A percentile compares a stretch with the other conserved stretches of the same genome.
phyloP scores from a whole-genome alignment of 1,140 invertebrate species.

The Drosophila albomicans region DNA sequence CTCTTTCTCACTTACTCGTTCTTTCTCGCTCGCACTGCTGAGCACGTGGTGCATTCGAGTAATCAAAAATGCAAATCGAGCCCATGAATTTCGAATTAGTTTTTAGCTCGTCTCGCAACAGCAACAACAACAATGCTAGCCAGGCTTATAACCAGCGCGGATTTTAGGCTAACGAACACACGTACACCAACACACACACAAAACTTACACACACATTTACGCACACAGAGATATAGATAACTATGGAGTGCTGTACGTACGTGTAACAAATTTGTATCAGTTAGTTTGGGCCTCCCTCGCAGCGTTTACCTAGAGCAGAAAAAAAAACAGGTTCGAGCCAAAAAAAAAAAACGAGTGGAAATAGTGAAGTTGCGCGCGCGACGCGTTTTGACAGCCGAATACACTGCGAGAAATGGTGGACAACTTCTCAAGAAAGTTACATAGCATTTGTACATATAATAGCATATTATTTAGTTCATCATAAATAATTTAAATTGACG shows the following conservation, averaged over 20 bases:
- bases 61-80: slow-evolving; percentile 83
- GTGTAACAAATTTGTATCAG: slow-evolving; percentile 81
- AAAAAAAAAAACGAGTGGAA: slow-evolving; percentile 35
- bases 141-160: slow-evolving; percentile 65
- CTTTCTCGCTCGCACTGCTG: slow-evolving; percentile 2
- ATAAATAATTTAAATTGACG: too few relatives aligned
- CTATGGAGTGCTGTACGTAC: slow-evolving; percentile 60
- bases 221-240: slow-evolving; percentile 16
- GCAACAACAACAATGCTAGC: slow-evolving; percentile 18
- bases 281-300: slow-evolving; percentile 59
- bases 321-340: slow-evolving; percentile 19
- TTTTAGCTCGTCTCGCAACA: slow-evolving; percentile 62
- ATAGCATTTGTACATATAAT: too few relatives aligned
- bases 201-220: not conserved
- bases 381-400: slow-evolving; percentile 35
- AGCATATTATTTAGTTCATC: too few relatives aligned
- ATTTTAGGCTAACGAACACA: slow-evolving; percentile 81
- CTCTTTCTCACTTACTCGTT: not conserved
- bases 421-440: too few relatives aligned
- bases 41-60: slow-evolving; percentile 71
- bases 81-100: slow-evolving; percentile 83
- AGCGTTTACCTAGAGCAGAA: slow-evolving; percentile 60
- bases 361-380: slow-evolving; percentile 54
- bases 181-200: slow-evolving; percentile 48
- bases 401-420: slow-evolving; percentile 23